Base-by-base conservation (phyloP, 2,888 invertebrate genomes). In the Drosophila imparisetae region DNA sequence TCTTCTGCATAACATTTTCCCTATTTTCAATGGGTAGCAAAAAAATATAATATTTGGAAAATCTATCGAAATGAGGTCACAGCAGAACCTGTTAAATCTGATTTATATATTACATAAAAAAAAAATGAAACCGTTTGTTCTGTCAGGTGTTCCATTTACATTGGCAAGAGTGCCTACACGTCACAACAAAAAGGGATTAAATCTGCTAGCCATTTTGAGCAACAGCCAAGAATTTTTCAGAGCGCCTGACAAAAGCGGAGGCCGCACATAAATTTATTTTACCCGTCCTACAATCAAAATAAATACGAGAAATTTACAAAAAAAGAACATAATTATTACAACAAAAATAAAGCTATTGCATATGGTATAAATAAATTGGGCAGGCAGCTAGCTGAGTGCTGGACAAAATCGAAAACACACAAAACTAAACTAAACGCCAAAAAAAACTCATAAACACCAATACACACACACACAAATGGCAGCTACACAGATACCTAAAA, bases 211-310 rank as follows among this genome's bases (percentile, higher is more conserved):
- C 13, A 52, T 29, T 72, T 63, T 78, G 48, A 55, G 55, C 62
- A 73, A 69, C 34, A 18, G 45, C 1, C 10, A 66, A 66, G 52
- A 78, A 78, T 74, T 63, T 73, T 54, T 60, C 11, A 50, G 42
- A 40, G 63, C 49, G 59, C 57, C 52, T 48, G 75, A 34, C 40
- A 71, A 66, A 59, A 27, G 7, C 45, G 52, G 27, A 59, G 36
- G 55, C 27, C 30, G n/a, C 54, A 53, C 45, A 81, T 69, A 73
- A 80, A 81, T 83, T 55, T 38, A 75, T 72, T 83, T 81, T 81
- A 77, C 24, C 72, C 62, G 57, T 8, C 60, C 42, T 30, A 32
- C 4, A 42, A 66, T 57, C 15, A 57, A 50, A n/a, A 52, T 21
- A 36, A 58, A 65, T 63, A n/a, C 15, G 11, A 50, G 11, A 50